These are phyloP conservation scores for Teinopalpus imperialis DNA, from an alignment of 2,888 invertebrate genomes.

Conservation along the genomic window DNA sequence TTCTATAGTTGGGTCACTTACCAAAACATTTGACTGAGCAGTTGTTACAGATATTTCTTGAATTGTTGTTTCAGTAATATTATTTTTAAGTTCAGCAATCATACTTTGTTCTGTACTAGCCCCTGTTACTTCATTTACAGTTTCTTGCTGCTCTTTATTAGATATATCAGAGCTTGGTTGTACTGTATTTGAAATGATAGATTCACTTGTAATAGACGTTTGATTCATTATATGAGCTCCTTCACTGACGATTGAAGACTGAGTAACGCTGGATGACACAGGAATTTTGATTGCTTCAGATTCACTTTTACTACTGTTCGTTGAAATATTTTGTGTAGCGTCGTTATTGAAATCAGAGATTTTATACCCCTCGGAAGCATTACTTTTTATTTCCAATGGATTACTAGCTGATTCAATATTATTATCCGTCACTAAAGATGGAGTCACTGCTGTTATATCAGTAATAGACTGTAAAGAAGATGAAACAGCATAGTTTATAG, in stretches of 20 bases:
- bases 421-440: not conserved
- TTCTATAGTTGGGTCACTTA: not conserved
- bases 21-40: not conserved
- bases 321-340: not conserved
- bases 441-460: not conserved
- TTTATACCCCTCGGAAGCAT: not conserved
- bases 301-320: not conserved
- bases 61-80: not conserved
- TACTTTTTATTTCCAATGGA: not conserved
- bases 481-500: not conserved
- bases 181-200: not conserved
- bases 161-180: not conserved
- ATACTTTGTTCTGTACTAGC: conserved; percentile 14
- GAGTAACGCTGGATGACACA: not conserved
- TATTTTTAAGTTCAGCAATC: too few relatives aligned
- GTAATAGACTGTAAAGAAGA: not conserved
- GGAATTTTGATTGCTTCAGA: not conserved
- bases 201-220: not conserved
- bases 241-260: not conserved
- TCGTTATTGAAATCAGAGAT: not conserved
- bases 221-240: not conserved
- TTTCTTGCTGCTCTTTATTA: not conserved
- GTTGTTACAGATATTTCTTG: not conserved
- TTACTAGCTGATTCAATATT: not conserved
- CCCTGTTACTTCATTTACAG: conserved; percentile 1